Evolutionary conservation across 2,888 invertebrate genomes (phyloP).

Genomic region (Anoplius nigerrimus): DNA sequence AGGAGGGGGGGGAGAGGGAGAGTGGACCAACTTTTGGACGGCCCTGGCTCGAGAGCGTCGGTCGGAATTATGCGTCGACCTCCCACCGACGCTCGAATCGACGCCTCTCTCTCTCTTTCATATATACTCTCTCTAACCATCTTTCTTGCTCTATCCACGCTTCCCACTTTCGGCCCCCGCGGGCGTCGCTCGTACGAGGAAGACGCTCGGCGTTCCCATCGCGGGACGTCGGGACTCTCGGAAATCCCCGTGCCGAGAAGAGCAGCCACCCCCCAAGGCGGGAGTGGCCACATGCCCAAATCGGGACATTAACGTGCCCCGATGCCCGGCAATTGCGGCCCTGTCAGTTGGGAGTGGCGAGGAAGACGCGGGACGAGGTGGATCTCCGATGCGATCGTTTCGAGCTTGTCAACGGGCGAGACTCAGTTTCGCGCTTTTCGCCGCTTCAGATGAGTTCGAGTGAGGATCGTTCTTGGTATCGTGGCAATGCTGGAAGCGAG

Average conservation of each 20-base stretch:
- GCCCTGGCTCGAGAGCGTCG: constrained; percentile 31
- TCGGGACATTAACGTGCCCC: constrained; percentile 29
- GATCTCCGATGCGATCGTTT: neutral
- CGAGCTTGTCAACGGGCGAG: too few species aligned
- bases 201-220: too few species aligned
- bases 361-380: neutral
- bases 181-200: too few species aligned
- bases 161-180: too few species aligned
- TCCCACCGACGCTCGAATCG: constrained; percentile 9
- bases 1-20: neutral
- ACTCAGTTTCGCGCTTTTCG: too few species aligned
- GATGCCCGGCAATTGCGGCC: too few species aligned
- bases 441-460: too few species aligned
- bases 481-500: too few species aligned
- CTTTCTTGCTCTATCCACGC: neutral
- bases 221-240: constrained; percentile 26
- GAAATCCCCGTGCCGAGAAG: constrained; percentile 17
- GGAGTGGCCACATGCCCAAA: constrained; percentile 24
- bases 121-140: neutral
- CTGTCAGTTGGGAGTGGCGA: too few species aligned
- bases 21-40: constrained; percentile 35
- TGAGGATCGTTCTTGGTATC: too few species aligned
- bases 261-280: neutral
- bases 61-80: constrained; percentile 12
- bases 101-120: neutral